These are phyloP conservation scores for Siniperca scherzeri DNA, from an alignment of 2,797 vertebrate species.

Conservation along the genomic window DNA sequence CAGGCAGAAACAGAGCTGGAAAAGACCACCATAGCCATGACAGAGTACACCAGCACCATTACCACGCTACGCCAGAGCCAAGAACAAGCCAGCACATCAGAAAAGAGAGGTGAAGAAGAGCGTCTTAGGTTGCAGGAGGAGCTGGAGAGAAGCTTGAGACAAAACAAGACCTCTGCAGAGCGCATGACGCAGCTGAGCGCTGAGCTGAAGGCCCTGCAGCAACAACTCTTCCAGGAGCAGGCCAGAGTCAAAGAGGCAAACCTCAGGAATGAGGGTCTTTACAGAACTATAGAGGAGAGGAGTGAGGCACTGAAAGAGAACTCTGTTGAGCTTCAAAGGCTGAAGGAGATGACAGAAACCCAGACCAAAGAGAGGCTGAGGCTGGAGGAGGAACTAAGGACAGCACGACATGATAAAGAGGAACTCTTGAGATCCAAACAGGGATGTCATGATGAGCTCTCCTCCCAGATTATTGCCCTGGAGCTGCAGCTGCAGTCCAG, in stretches of 20 bases:
- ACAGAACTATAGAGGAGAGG: conserved; percentile 91
- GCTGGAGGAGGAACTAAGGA: conserved; percentile 91
- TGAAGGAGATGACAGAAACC: conserved; percentile 90
- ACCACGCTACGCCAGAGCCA: conserved; percentile 89
- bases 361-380: conserved; percentile 92
- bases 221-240: conserved; percentile 91
- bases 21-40: conserved; percentile 82
- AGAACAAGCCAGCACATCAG: conserved; percentile 87
- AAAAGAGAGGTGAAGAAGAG: conserved; percentile 88
- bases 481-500: conserved; percentile 92
- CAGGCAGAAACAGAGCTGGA: conserved; percentile 91
- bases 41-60: conserved; percentile 89
- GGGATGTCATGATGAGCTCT: conserved; percentile 86
- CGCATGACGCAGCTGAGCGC: conserved; percentile 77
- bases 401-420: conserved; percentile 86
- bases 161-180: conserved; percentile 88
- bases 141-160: conserved; percentile 88
- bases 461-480: conserved; percentile 88
- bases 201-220: conserved; percentile 88
- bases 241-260: conserved; percentile 89
- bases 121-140: conserved; percentile 88
- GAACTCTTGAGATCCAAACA: conserved; percentile 87
- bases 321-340: conserved; percentile 87
- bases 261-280: conserved; percentile 88
- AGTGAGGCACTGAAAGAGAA: conserved; percentile 88